Base-by-base conservation (phyloP, 1,140 invertebrate genomes). In the Cydia pomonella region DNA sequence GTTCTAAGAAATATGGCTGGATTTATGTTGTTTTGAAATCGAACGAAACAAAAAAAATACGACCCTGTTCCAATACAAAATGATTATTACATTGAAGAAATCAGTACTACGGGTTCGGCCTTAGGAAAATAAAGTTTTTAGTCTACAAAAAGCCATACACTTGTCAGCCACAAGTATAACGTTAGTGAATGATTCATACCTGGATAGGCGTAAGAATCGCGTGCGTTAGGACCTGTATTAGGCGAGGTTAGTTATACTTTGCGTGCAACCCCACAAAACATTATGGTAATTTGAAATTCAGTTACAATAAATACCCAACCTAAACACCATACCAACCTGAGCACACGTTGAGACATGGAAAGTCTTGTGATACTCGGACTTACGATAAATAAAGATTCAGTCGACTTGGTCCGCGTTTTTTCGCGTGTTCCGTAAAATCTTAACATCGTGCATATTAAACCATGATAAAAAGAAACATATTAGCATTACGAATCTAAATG, bases 161-260 rank as follows among this genome's bases (percentile, higher is more conserved):
- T 44, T 13, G 12, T 44, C 41, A 3, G 41, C 41, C 41, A 44
- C 41, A 44, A 44, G 16, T 50, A 50, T 50, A 50, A 6, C 13
- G n/a, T n/a, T 50, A 50, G 47, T 50, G 16, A 50, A 50, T 50
- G 47, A 50, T 50, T 50, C 47, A 50, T 50, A 50, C 47, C 13
- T 50, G 16, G 47, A 50, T 50, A 50, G 47, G 47, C 47, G 47
- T n/a, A n/a, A 50, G 47, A 18, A 50, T 50, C n/a, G 47, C 47
- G 47, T 50, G 47, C 47, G 16, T 50, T 18, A 18, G 5, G 6
- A 18, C 47, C 16, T 50, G 47, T 50, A 50, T 50, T 50, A 50
- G 47, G 47, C 5, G 47, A 50, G 47, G 47, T 50, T 50, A 50
- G 47, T 50, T 50, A 50, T 18, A 18, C 16, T 44, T 50, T 18